Evolutionary conservation across 2,888 invertebrate species (phyloP).

Genomic region (Lycophotia porphyrea): DNA sequence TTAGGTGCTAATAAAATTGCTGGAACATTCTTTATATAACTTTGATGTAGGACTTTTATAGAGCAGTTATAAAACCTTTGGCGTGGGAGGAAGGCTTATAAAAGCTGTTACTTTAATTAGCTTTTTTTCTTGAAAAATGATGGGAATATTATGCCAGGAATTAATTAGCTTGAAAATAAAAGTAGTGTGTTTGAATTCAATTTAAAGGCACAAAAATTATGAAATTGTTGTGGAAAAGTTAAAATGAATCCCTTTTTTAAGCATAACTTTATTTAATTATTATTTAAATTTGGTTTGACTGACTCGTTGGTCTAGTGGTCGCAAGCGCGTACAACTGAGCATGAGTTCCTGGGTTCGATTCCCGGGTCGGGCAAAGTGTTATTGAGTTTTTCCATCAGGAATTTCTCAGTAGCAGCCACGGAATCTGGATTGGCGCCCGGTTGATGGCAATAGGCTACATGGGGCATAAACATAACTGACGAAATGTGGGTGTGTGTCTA

Average conservation of each 20-base stretch:
- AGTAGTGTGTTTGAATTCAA: neutral
- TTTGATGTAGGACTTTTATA: slow-evolving; percentile 19
- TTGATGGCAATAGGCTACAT: no score
- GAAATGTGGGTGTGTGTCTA: no score
- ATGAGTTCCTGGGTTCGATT: no score
- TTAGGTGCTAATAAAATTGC: slow-evolving; percentile 38
- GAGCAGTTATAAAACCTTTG: neutral
- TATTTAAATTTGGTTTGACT: neutral
- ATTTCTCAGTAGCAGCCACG: no score
- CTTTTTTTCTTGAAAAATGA: neutral
- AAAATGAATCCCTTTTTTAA: neutral
- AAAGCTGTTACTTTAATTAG: neutral
- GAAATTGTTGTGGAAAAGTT: neutral
- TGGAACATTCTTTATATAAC: slow-evolving; percentile 9
- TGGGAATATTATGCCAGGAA: neutral
- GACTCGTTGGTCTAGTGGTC: no score
- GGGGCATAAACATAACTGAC: no score
- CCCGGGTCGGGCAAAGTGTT: no score
- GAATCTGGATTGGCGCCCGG: no score
- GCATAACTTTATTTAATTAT: neutral
- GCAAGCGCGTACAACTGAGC: no score
- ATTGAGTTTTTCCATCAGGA: no score
- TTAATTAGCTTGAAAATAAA: neutral
- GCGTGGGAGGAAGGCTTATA: neutral
- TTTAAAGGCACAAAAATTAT: neutral